phyloP scores from a whole-genome alignment of 2,113 vertebrate species.

The Chunga burmeisteri region DNA sequence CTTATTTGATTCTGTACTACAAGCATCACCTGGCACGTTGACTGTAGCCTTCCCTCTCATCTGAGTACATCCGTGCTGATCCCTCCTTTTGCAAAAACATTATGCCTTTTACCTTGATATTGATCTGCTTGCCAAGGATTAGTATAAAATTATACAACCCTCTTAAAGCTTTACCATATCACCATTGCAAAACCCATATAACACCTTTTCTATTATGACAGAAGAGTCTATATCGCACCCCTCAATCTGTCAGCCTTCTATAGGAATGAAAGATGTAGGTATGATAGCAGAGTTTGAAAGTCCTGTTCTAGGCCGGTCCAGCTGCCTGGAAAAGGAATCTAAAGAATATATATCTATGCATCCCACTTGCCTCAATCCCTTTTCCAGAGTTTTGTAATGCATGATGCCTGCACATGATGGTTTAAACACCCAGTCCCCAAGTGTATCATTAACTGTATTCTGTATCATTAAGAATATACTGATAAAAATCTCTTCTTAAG shows the following conservation, averaged over 20 bases:
- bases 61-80: neutral
- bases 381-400: neutral
- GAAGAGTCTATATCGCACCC: neutral
- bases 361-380: neutral
- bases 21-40: conserved; percentile 1
- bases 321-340: neutral
- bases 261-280: conserved; percentile 22
- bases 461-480: neutral
- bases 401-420: neutral
- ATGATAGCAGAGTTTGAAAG: conserved; percentile 24
- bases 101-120: conserved; percentile 26
- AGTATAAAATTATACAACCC: conserved; percentile 17
- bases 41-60: neutral
- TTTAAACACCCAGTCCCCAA: neutral
- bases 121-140: conserved; percentile 35
- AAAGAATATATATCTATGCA: neutral
- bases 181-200: conserved; percentile 25
- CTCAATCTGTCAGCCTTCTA: conserved; percentile 40
- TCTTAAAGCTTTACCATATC: conserved; percentile 35
- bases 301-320: neutral
- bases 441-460: neutral
- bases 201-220: conserved; percentile 33
- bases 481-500: neutral
- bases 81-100: conserved; percentile 4
- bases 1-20: conserved; percentile 8